These are phyloP conservation scores for Sylvicola fuscatus DNA, from an alignment of 2,888 invertebrate genomes.

Conservation along the genomic window DNA sequence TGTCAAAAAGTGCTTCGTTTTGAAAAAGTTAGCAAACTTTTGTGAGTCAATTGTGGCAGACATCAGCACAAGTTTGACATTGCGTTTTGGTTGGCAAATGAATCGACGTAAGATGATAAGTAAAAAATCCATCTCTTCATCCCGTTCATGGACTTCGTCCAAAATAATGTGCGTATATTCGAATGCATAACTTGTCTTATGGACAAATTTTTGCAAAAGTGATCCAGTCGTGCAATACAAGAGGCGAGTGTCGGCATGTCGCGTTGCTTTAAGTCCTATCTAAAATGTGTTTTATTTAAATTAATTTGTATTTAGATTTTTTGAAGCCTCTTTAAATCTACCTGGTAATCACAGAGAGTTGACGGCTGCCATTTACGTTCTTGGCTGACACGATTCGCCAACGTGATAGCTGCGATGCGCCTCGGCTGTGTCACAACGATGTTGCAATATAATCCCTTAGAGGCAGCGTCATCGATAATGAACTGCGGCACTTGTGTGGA, in stretches of 20 bases:
- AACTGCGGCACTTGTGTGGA: constrained; percentile 79
- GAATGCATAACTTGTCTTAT: constrained; percentile 39
- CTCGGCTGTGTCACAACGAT: constrained; percentile 88
- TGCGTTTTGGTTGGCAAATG: constrained; percentile 24
- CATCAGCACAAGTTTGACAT: constrained; percentile 66
- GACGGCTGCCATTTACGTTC: constrained; percentile 72
- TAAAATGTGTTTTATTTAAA: constrained; percentile 5
- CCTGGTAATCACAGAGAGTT: constrained; percentile 75
- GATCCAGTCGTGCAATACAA: constrained; percentile 81
- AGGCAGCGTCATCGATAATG: constrained; percentile 57
- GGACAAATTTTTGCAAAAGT: constrained; percentile 54
- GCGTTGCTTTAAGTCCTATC: constrained; percentile 15
- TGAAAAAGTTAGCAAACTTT: constrained; percentile 46
- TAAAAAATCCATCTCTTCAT: constrained; percentile 80
- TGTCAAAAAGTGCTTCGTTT: no score
- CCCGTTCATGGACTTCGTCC: constrained; percentile 88
- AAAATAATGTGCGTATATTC: constrained; percentile 75
- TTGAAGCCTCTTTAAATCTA: constrained; percentile 16
- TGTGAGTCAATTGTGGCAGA: constrained; percentile 75
- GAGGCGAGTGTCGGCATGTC: constrained; percentile 37
- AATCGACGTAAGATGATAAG: constrained; percentile 63
- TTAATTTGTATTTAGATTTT: background rate
- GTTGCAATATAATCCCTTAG: constrained; percentile 46
- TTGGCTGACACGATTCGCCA: constrained; percentile 62
- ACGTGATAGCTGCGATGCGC: constrained; percentile 79